Conservation (phyloP, 35 echinoderm and acorn worm species). For the Antedon bifida region DNA sequence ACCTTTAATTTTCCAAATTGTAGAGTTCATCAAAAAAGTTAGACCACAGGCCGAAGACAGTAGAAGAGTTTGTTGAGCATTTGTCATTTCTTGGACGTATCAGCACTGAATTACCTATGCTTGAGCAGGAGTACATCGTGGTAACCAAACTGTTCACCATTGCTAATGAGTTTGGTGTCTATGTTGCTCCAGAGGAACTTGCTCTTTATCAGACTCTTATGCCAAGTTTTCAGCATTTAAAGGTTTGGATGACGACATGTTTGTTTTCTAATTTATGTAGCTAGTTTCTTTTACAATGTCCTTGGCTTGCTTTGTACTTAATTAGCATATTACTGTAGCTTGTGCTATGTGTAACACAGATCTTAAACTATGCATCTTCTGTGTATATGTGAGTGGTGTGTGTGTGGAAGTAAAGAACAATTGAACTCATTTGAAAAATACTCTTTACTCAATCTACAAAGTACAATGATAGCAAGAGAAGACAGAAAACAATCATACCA, state of each 20-base stretch:
- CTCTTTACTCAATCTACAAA: too few species aligned
- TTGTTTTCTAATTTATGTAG: not conserved
- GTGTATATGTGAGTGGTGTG: too few species aligned
- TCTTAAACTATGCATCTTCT: too few species aligned
- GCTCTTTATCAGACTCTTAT: constrained; percentile 96
- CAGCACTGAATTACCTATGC: constrained; percentile 45
- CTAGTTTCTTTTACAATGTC: too few species aligned
- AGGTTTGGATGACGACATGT: constrained; percentile 34
- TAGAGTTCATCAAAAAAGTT: constrained; percentile 95
- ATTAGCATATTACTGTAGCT: too few species aligned
- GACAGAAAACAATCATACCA: not conserved
- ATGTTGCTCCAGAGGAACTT: constrained; percentile 82
- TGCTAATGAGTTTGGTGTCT: constrained; percentile 68
- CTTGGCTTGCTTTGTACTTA: too few species aligned
- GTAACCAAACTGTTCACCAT: constrained; percentile 93
- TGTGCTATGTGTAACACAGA: too few species aligned
- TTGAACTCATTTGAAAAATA: too few species aligned
- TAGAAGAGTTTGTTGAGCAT: constrained; percentile 92
- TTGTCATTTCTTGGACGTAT: constrained; percentile 71
- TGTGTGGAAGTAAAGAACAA: too few species aligned
- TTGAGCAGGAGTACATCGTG: constrained; percentile 80
- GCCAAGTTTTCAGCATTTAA: constrained; percentile 96
- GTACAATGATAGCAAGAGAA: not conserved
- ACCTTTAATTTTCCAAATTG: not conserved
- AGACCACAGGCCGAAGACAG: constrained; percentile 57